Percentiles rank a stretch among this genome's conserved stretches.
Evolutionary conservation across 1,140 invertebrate species (phyloP).

Genomic region (Achroia grisella): DNA sequence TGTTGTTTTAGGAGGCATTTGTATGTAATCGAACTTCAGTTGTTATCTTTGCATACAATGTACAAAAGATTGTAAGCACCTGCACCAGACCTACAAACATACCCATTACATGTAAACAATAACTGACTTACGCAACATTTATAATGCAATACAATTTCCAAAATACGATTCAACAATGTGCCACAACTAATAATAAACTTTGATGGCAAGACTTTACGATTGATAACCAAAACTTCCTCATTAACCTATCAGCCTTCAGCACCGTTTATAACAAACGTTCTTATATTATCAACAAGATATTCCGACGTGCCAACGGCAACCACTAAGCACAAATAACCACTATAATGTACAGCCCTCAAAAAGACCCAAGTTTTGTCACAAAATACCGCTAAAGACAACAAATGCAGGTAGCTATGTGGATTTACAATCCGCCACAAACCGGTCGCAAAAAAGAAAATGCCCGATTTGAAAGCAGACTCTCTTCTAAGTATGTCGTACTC

Average conservation of each 20-base stretch:
- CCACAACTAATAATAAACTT: background rate
- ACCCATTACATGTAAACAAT: no score
- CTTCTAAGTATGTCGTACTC: conserved; percentile 74
- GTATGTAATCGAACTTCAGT: no score
- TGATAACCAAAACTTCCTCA: background rate
- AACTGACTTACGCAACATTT: background rate
- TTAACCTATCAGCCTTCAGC: conserved; percentile 15
- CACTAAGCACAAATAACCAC: conserved; percentile 60
- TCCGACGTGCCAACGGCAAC: conserved; percentile 45
- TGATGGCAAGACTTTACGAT: no score
- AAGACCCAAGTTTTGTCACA: conserved; percentile 86
- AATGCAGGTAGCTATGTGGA: conserved; percentile 85
- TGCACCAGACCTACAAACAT: no score
- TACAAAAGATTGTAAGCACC: no score
- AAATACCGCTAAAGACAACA: conserved; percentile 84
- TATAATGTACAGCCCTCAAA: conserved; percentile 77
- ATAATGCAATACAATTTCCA: background rate
- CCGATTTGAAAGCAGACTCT: conserved; percentile 75
- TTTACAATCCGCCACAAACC: conserved; percentile 87
- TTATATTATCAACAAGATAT: conserved; percentile 41
- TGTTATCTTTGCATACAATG: no score
- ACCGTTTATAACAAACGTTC: conserved; percentile 29
- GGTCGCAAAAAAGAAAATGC: conserved; percentile 82
- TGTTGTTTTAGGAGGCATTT: no score
- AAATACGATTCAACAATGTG: background rate